Conservation (phyloP, 2,113 vertebrate genomes). For the Pholis gunnellus region DNA sequence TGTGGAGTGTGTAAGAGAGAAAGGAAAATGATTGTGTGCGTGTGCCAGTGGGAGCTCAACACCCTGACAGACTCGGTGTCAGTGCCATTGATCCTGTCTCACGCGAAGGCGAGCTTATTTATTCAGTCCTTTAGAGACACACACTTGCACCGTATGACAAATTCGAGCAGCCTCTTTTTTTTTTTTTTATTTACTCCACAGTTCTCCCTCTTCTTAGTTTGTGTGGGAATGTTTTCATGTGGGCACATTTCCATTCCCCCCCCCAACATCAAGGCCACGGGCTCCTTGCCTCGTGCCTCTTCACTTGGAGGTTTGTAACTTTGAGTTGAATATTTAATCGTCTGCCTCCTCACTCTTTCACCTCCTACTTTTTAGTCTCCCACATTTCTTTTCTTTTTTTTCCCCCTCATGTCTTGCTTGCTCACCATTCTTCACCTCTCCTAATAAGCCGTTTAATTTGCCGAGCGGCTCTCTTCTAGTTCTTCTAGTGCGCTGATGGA, state of each 20-base stretch:
- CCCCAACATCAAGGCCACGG: constrained; percentile 32
- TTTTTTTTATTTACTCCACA: constrained; percentile 23
- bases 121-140: constrained; percentile 57
- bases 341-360: not conserved
- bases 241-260: constrained; percentile 42
- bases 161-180: not conserved
- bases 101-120: constrained; percentile 52
- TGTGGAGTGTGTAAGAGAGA: constrained; percentile 34
- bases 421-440: not conserved
- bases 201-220: constrained; percentile 19
- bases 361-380: not conserved
- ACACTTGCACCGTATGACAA: constrained; percentile 12
- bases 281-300: constrained; percentile 19
- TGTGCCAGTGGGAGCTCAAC: constrained; percentile 54
- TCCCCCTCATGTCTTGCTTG: not conserved
- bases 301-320: constrained; percentile 31
- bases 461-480: not conserved
- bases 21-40: constrained; percentile 50
- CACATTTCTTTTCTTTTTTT: not conserved
- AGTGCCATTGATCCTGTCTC: constrained; percentile 63
- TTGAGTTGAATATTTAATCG: constrained; percentile 50
- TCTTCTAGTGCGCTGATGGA: constrained; percentile 3
- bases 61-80: constrained; percentile 54
- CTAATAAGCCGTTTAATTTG: constrained; percentile 21
- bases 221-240: constrained; percentile 36